Conservation (phyloP, 2,797 vertebrate genomes). For the Percopsis omiscomaycus region DNA sequence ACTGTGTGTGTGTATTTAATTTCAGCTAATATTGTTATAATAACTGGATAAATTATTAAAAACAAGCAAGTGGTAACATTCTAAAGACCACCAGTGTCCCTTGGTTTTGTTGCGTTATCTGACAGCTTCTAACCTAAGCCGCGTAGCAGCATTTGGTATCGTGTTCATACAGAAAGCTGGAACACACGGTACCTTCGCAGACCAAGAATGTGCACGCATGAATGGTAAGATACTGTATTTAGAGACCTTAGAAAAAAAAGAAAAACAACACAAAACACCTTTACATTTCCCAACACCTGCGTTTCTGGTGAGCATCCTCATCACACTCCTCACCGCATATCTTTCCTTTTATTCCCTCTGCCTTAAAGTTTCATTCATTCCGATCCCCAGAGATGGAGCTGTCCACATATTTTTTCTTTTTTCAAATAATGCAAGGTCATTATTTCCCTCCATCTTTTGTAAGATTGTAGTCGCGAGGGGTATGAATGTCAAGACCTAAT, state of each 20-base stretch:
- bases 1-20: slow-evolving; percentile 72
- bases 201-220: slow-evolving; percentile 6
- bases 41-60: slow-evolving; percentile 87
- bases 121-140: slow-evolving; percentile 33
- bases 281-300: slow-evolving; percentile 26
- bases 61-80: slow-evolving; percentile 80
- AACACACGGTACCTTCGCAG: background rate
- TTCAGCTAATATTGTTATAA: slow-evolving; percentile 86
- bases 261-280: slow-evolving; percentile 8
- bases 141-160: slow-evolving; percentile 4
- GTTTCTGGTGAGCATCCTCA: slow-evolving; percentile 27
- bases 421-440: slow-evolving; percentile 61
- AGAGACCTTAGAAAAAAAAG: slow-evolving; percentile 3
- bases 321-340: slow-evolving; percentile 13
- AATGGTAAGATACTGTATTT: background rate
- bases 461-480: slow-evolving; percentile 36
- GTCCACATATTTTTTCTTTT: slow-evolving; percentile 47
- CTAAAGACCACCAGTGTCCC: slow-evolving; percentile 68
- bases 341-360: slow-evolving; percentile 14
- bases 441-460: slow-evolving; percentile 47
- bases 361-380: slow-evolving; percentile 31
- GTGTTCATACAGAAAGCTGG: slow-evolving; percentile 7
- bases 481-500: slow-evolving; percentile 61
- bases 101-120: slow-evolving; percentile 47
- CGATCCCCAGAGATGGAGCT: slow-evolving; percentile 39